Evolutionary conservation across 2,797 vertebrate genomes (phyloP).

Genomic region (Chrosomus eos): DNA sequence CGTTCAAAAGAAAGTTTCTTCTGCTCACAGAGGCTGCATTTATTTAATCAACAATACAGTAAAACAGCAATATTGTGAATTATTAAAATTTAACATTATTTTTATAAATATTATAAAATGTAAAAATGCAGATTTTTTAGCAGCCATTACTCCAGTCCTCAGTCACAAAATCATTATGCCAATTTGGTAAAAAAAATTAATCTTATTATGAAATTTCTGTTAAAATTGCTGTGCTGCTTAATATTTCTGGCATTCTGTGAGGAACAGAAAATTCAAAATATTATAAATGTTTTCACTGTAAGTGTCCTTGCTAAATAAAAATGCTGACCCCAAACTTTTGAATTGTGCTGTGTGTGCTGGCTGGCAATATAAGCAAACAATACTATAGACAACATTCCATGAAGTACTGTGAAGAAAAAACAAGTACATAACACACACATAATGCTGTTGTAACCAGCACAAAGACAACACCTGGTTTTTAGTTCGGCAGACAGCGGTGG

Average conservation of each 20-base stretch:
- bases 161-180: not conserved
- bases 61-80: not conserved
- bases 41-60: not conserved
- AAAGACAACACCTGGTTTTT: constrained; percentile 78
- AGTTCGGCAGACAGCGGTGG: constrained; percentile 75
- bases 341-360: not conserved
- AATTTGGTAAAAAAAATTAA: not conserved
- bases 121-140: not conserved
- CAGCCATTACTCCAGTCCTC: not conserved
- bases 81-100: fast-evolving
- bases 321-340: not conserved
- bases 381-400: not conserved
- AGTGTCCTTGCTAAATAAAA: not conserved
- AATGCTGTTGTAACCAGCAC: not conserved
- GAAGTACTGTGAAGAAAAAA: not conserved
- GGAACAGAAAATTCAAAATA: not conserved
- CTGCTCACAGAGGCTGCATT: not conserved
- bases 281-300: not conserved
- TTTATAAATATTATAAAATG: not conserved
- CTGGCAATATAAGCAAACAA: not conserved
- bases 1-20: not conserved
- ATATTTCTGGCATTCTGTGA: not conserved
- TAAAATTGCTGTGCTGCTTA: not conserved
- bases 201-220: not conserved
- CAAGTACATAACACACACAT: not conserved